A percentile compares a stretch with the other conserved stretches of the same genome.
These are phyloP conservation scores for Protomyctophum bolini DNA, from an alignment of 2,113 vertebrate species.

Conservation along the genomic window DNA sequence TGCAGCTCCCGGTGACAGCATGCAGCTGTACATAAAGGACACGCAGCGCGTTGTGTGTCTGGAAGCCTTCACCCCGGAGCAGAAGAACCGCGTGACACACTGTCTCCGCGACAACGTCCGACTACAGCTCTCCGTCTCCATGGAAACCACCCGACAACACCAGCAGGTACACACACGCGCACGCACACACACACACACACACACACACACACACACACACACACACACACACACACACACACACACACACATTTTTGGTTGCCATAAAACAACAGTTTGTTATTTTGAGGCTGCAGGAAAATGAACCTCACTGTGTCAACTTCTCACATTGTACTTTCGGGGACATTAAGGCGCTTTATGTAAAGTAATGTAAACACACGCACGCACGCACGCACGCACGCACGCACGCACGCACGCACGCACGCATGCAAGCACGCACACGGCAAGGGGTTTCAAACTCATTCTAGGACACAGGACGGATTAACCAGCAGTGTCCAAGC, in stretches of 20 bases:
- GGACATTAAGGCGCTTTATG: too few relatives aligned
- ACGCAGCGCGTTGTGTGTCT: conserved; percentile 85
- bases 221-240: conserved; percentile 33
- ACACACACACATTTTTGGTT: conserved; percentile 24
- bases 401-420: neutral
- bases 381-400: neutral
- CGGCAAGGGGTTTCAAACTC: conserved; percentile 2
- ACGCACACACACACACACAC: neutral
- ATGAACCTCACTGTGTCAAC: too few relatives aligned
- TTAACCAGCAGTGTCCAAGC: too few relatives aligned
- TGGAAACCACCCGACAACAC: conserved; percentile 48
- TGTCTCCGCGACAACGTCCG: conserved; percentile 90
- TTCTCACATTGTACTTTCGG: too few relatives aligned
- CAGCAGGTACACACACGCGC: conserved; percentile 46
- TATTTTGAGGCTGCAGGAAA: too few relatives aligned
- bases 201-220: neutral
- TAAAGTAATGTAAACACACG: too few relatives aligned
- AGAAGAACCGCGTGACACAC: conserved; percentile 90
- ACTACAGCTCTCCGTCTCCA: conserved; percentile 74
- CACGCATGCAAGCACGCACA: conserved; percentile 40
- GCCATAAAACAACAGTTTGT: too few relatives aligned
- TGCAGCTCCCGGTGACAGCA: conserved; percentile 81
- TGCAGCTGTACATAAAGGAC: conserved; percentile 85
- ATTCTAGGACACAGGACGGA: too few relatives aligned
- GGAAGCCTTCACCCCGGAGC: conserved; percentile 88